Evolutionary conservation across 2,888 invertebrate species (phyloP), one percentile per base, ranked within the genome.

Genomic region (Octonoba sinensis): DNA sequence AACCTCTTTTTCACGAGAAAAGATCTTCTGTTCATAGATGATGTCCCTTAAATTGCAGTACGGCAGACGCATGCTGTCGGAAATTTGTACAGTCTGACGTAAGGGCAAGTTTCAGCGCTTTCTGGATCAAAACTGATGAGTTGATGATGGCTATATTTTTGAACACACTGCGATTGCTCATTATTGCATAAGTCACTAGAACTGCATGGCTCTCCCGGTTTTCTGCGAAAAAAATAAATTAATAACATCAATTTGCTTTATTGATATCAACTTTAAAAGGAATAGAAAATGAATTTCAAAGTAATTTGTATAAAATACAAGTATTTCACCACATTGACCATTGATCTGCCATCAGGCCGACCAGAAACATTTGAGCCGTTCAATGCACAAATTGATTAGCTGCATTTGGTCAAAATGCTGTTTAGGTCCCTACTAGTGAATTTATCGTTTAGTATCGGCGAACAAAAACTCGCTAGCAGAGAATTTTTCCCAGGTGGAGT

Each of bases 111-210:
- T 27, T 86, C 84, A n/a, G 86, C 86, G 24, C 84, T 81, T 59
- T 87, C 86, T 15, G 86, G 87, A 75, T 87, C 87, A 84, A 87
- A 85, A 47, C 87, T 86, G 60, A 87, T 85, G 27, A 87, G 76
- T n/a, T 85, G 85, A n/a, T 86, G 85, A 46, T 86, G 85, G 18
- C 86, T 84, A 77, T 86, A 86, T 16, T 86, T 84, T 75, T 87
- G 87, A 4, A 85, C 84, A 79, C 87, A 87, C 36, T 85, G 81
- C 1, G 85, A 85, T 20, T 82, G 82, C 13, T 54, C 54, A 3
- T 47, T 60, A 16, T 76, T 83, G 64, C 84, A 85, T n/a, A 66
- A 15, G 0, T 74, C 60, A 57, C 47, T 57, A 3, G 66, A 51
- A 18, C 56, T 79, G 60, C 85, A 85, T 22, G 74, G 27, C 4